A percentile compares a stretch with the other conserved stretches of the same genome.
These are phyloP conservation scores for Macrosoma leucophasiata DNA, from an alignment of 2,888 invertebrate species.

Conservation along the genomic window DNA sequence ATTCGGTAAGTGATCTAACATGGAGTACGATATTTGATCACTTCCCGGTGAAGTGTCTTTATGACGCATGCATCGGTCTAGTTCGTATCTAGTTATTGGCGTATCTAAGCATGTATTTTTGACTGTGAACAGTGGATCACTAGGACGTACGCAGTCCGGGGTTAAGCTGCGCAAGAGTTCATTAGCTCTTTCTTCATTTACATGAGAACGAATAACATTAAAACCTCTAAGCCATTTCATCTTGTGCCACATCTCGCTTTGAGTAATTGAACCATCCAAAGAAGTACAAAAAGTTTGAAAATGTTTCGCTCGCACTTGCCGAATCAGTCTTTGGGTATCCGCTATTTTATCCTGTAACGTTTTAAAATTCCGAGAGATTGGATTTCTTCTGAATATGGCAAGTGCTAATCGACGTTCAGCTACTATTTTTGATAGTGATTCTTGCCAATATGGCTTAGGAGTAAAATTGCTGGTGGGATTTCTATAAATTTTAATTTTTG, in stretches of 20 bases:
- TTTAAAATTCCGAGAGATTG: no score
- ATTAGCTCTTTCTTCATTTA: conserved; percentile 3
- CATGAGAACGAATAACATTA: neutral
- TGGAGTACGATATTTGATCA: neutral
- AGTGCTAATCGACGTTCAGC: conserved; percentile 5
- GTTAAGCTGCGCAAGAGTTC: conserved; percentile 6
- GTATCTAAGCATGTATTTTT: neutral
- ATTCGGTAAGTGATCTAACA: conserved; percentile 1
- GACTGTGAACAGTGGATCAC: conserved; percentile 1
- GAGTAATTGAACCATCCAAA: conserved; percentile 1
- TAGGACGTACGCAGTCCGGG: conserved; percentile 7
- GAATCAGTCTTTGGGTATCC: neutral
- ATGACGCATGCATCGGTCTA: no score
- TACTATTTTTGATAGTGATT: conserved; percentile 1
- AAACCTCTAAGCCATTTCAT: conserved; percentile 9
- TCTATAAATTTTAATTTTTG: neutral
- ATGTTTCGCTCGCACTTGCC: neutral
- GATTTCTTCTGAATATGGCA: no score
- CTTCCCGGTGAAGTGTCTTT: neutral
- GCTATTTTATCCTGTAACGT: conserved; percentile 3
- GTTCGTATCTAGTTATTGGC: no score
- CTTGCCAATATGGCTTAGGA: conserved; percentile 1
- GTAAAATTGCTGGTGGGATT: neutral
- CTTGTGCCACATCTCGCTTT: conserved; percentile 6
- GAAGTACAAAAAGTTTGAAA: conserved; percentile 1